These are phyloP conservation scores for Apomyelois bistriatella DNA, from an alignment of 2,888 invertebrate species.

Conservation along the genomic window DNA sequence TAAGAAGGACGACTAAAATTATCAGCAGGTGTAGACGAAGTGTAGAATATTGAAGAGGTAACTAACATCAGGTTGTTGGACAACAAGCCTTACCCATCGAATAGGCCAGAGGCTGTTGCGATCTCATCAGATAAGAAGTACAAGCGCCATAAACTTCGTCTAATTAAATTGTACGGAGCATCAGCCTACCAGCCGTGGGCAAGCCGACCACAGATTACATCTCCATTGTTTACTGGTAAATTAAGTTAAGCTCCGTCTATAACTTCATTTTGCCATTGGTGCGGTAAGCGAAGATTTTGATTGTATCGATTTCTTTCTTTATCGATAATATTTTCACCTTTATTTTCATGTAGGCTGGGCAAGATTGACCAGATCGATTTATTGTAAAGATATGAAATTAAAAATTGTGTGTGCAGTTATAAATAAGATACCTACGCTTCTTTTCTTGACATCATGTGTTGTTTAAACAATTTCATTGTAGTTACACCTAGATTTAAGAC, in stretches of 20 bases:
- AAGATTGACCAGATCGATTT: not conserved
- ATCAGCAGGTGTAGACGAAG: not conserved
- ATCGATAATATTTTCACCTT: not conserved
- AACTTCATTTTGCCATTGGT: conserved; percentile 48
- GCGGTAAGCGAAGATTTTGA: not conserved
- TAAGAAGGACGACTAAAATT: too few relatives aligned
- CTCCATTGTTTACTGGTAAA: conserved; percentile 73
- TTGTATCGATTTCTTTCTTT: not conserved
- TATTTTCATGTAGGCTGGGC: not conserved
- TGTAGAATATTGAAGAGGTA: not conserved
- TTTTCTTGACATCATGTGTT: too few relatives aligned
- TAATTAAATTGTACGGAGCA: conserved; percentile 73
- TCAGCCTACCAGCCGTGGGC: conserved; percentile 41
- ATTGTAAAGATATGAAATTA: not conserved
- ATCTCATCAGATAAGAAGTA: conserved; percentile 59
- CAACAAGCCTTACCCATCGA: conserved; percentile 23
- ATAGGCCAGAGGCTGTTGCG: conserved; percentile 40
- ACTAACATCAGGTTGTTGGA: not conserved
- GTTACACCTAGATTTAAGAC: too few relatives aligned
- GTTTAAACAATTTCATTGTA: too few relatives aligned
- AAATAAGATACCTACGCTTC: too few relatives aligned
- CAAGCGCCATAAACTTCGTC: conserved; percentile 67
- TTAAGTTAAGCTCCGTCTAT: conserved; percentile 60
- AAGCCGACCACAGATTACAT: conserved; percentile 57
- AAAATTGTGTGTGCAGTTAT: too few relatives aligned